Percentiles rank a stretch among this genome's conserved stretches.
Conservation (phyloP, 2,888 invertebrate genomes). For the Parnassius smintheus region DNA sequence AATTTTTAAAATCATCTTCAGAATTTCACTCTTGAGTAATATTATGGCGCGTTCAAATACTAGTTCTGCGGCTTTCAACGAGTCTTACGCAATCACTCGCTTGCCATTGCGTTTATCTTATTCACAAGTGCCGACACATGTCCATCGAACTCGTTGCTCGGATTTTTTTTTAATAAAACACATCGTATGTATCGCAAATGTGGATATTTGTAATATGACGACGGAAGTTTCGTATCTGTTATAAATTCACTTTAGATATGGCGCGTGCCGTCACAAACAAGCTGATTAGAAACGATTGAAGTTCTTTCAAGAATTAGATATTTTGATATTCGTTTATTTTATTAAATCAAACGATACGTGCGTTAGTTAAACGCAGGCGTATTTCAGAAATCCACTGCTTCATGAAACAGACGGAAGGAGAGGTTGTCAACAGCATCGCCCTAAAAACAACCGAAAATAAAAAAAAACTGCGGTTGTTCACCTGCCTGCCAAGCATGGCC, state of each 20-base stretch:
- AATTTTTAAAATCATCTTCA: constrained; percentile 26
- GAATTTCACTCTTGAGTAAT: constrained; percentile 28
- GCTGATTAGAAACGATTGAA: neutral
- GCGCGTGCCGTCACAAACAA: neutral
- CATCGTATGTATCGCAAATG: neutral
- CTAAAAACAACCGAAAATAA: too few species aligned
- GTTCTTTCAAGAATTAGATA: neutral
- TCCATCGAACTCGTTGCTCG: constrained; percentile 10
- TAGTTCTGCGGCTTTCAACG: constrained; percentile 32
- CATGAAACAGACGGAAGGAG: too few species aligned
- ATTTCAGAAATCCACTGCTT: too few species aligned
- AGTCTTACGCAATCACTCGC: constrained; percentile 31
- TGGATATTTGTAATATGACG: neutral
- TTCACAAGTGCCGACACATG: constrained; percentile 9
- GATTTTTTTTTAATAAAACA: constrained; percentile 4
- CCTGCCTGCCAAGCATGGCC: too few species aligned
- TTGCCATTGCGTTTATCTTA: constrained; percentile 31
- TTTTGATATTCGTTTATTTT: too few species aligned
- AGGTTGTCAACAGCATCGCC: too few species aligned
- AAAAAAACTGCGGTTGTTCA: too few species aligned
- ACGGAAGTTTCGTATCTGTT: neutral
- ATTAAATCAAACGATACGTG: too few species aligned
- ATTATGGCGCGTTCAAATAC: constrained; percentile 26
- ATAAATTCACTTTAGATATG: neutral
- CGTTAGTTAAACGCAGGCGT: too few species aligned